Base-by-base conservation (phyloP, 2,797 vertebrate species). In the Myotis findleyi region DNA sequence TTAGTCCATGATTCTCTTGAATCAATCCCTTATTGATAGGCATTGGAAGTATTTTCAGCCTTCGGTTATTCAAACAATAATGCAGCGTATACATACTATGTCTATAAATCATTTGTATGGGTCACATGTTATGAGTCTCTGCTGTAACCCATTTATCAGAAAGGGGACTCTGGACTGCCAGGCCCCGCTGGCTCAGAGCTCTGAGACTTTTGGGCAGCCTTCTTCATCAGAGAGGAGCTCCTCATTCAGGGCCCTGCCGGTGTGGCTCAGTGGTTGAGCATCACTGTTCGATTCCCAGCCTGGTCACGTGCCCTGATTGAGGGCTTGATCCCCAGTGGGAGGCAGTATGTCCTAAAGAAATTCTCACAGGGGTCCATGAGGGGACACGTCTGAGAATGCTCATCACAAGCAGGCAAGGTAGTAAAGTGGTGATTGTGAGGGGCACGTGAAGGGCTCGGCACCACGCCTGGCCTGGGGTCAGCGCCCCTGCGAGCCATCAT, bases 121-220 rank as follows among this genome's bases (percentile, higher is more conserved):
- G 36, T 82, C 33, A 3, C 69, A 49, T 47, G 10, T 85, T 62
- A 5, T 13, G 20, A 64, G 20, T 53, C 57, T 83, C 53, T 83
- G 44, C 90, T 71, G 41, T 72, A 51, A n/a, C 7, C 25, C 73
- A 2, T 47, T 73, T 68, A 57, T 20, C 77, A 71, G 55, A 73
- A 71, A 77, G n/a, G 69, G 66, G 75, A 69, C 49, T 47, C 41
- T 88, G 57, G 62, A 23, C 62, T 64, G 44, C 23, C 16, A 7
- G 1, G 18, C 77, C 55, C 49, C 68, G 47, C 59, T 86, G 93
- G 55, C 92, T 88, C 89, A 68, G 89, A 88, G 69, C 72, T 94
- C 89, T 91, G 47, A 93, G 68, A 75, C 44, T 55, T 82, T 20
- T 0, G 44, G 41, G 73, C 89, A 72, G 27, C 38, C 53, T 57